Evolutionary conservation across 2,888 invertebrate species (phyloP).

Genomic region (Lasioglossum marginatum): DNA sequence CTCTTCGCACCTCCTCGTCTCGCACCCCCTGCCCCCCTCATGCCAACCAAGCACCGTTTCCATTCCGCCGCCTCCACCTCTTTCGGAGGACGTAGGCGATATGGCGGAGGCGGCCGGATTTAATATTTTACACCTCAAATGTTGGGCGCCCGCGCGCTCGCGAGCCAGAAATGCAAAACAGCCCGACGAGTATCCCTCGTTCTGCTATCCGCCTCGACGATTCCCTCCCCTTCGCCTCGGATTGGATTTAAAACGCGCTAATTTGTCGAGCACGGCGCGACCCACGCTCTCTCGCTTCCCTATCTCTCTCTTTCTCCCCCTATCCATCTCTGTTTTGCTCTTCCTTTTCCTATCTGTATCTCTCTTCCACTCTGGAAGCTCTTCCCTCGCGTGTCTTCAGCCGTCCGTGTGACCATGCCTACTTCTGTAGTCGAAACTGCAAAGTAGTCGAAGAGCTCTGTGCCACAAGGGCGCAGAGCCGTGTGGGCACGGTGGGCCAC

Average conservation of each 20-base stretch:
- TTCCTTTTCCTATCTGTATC: neutral
- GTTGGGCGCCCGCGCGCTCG: slow-evolving; percentile 78
- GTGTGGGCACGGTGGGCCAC: slow-evolving; percentile 74
- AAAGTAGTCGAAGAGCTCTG: slow-evolving; percentile 32
- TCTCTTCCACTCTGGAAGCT: neutral
- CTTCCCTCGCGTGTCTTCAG: slow-evolving; percentile 41
- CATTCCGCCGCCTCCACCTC: slow-evolving; percentile 57
- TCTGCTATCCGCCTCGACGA: slow-evolving; percentile 47
- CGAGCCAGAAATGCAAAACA: slow-evolving; percentile 76
- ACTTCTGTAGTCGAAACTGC: slow-evolving; percentile 22
- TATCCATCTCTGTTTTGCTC: neutral
- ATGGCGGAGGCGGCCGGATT: slow-evolving; percentile 78
- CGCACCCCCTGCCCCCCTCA: neutral
- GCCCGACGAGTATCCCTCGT: slow-evolving; percentile 44
- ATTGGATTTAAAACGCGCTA: slow-evolving; percentile 84
- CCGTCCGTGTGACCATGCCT: slow-evolving; percentile 47
- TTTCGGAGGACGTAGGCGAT: slow-evolving; percentile 73
- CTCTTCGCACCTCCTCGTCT: slow-evolving; percentile 19
- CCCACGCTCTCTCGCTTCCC: slow-evolving; percentile 61
- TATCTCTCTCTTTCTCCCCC: slow-evolving; percentile 11
- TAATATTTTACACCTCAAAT: slow-evolving; percentile 85
- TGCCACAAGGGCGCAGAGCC: slow-evolving; percentile 35
- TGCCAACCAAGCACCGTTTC: slow-evolving; percentile 44
- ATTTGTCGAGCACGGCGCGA: slow-evolving; percentile 80
- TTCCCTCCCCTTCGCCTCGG: slow-evolving; percentile 77